Evolutionary conservation across 2,888 invertebrate species (phyloP), one percentile per base, ranked within the genome.

Genomic region (Helleia helle): DNA sequence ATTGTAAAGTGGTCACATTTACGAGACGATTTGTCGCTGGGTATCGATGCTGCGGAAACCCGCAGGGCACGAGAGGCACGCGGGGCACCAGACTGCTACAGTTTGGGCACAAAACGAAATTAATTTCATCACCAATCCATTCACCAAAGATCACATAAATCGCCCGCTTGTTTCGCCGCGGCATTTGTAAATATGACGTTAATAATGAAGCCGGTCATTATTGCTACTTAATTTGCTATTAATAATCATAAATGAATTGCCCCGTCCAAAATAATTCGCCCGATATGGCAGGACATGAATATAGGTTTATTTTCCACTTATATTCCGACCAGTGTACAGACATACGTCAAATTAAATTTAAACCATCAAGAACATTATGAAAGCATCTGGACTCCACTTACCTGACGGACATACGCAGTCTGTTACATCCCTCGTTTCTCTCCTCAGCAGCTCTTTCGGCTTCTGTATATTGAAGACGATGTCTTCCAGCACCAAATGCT

Each of bases 1-100:
- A 83, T 80, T 74, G 76, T 79, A 72, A 79, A 79, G 79, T 79
- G 73, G 75, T 73, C 60, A 68, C 65, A 63, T 72, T 72, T 74
- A 65, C 61, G 56, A 57, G 51, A 67, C 68, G 65, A 67, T 71
- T 65, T 70, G 71, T 67, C 61, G 62, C 69, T 62, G 72, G 64
- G 62, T 55, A 54, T 49, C 50, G 53, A n/a, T n/a, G n/a, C n/a
- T n/a, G n/a, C n/a, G n/a, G n/a, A n/a, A n/a, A n/a, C n/a, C n/a
- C n/a, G n/a, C n/a, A n/a, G n/a, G n/a, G n/a, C n/a, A n/a, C n/a
- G n/a, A n/a, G n/a, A n/a, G n/a, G n/a, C n/a, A n/a, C n/a, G n/a
- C n/a, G n/a, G n/a, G n/a, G n/a, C n/a, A n/a, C n/a, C n/a, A n/a
- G n/a, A n/a, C n/a, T n/a, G 43, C 13, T 54, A 55, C 55, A 49